These are phyloP conservation scores for Myotis planiceps DNA, from an alignment of 2,797 vertebrate genomes.

Conservation along the genomic window DNA sequence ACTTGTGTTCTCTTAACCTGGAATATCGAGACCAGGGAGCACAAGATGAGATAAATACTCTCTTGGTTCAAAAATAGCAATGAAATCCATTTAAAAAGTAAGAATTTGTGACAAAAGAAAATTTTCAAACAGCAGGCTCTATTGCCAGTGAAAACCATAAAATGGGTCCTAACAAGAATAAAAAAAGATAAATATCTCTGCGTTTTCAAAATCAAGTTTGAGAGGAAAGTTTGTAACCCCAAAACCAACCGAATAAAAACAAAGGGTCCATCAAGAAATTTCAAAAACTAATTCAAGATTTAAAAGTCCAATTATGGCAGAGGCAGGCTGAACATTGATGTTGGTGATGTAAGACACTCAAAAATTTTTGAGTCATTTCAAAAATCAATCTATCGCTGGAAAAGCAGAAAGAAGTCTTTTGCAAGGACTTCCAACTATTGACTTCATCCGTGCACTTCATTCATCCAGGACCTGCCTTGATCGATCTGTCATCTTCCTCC, in stretches of 20 bases:
- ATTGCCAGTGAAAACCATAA: conserved; percentile 8
- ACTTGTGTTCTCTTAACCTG: not conserved
- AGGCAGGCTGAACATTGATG: not conserved
- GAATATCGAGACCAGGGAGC: not conserved
- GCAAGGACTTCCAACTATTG: not conserved
- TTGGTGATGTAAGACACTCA: not conserved
- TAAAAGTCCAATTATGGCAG: not conserved
- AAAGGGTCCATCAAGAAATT: not conserved
- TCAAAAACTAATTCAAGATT: conserved; percentile 8
- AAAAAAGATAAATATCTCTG: conserved; percentile 3
- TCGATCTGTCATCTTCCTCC: not conserved
- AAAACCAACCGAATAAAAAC: not conserved
- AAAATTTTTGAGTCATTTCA: conserved; percentile 31
- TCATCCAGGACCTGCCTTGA: not conserved
- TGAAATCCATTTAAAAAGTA: not conserved
- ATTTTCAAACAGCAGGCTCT: not conserved
- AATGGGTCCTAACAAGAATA: conserved; percentile 22
- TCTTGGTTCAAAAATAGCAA: not conserved
- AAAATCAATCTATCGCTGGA: not conserved
- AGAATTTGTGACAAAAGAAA: conserved; percentile 26
- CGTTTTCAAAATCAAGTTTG: conserved; percentile 31
- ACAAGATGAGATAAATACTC: not conserved
- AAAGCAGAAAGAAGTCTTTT: not conserved
- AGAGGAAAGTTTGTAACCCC: not conserved
- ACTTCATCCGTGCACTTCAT: conserved; percentile 42